phyloP scores from a whole-genome alignment of 2,797 vertebrate genomes.

The Anas bernieri region DNA sequence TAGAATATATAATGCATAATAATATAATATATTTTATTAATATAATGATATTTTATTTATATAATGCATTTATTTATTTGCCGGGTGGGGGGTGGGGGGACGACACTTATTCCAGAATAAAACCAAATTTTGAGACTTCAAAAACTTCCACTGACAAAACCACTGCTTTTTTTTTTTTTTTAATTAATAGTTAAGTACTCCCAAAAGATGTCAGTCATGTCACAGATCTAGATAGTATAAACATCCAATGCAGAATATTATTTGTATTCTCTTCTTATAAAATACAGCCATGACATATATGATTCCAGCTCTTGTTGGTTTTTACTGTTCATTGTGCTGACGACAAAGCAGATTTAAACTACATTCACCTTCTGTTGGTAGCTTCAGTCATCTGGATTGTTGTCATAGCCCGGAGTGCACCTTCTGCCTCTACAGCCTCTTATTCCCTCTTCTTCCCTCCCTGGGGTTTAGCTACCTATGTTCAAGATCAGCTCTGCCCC shows the following conservation, averaged over 20 bases:
- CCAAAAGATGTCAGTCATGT: neutral
- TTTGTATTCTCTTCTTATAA: neutral
- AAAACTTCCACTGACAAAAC: neutral
- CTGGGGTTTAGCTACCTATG: neutral
- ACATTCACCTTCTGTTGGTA: neutral
- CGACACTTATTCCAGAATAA: neutral
- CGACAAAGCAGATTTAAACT: neutral
- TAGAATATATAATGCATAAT: no score
- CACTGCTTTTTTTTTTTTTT: neutral
- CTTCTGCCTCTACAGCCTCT: neutral
- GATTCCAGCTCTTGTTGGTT: neutral
- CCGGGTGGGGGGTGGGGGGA: fast-evolving
- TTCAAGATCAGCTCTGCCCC: neutral
- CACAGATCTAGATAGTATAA: neutral
- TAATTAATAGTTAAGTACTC: neutral
- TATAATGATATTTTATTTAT: no score
- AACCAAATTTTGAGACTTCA: neutral
- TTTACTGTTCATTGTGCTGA: neutral
- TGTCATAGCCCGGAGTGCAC: neutral
- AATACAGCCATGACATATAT: neutral
- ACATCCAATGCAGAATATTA: neutral
- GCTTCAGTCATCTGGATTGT: neutral
- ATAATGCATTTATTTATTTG: no score
- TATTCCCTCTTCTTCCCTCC: neutral
- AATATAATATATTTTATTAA: no score